Evolutionary conservation across 2,113 vertebrate genomes (phyloP).

Genomic region (Neotragus moschatus): DNA sequence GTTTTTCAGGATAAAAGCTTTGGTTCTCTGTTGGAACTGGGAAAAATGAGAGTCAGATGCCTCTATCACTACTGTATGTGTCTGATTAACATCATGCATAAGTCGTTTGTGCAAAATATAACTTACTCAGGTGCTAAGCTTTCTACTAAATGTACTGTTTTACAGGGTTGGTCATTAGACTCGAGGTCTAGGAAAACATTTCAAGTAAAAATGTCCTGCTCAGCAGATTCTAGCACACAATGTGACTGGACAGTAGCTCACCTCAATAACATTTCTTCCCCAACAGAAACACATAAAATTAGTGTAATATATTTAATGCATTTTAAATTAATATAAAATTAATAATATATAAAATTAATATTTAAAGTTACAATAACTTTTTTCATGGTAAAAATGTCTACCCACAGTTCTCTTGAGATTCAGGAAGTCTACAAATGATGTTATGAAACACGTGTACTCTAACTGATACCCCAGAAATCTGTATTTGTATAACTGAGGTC

Average conservation of each 20-base stretch:
- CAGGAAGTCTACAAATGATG: conserved; percentile 11
- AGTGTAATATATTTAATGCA: not conserved
- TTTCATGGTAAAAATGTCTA: not conserved
- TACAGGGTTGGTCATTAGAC: conserved; percentile 37
- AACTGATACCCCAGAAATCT: not conserved
- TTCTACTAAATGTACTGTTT: not conserved
- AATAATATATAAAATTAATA: not conserved
- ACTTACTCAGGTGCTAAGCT: conserved; percentile 27
- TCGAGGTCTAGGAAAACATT: not conserved
- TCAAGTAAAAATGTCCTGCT: not conserved
- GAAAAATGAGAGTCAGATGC: conserved; percentile 57
- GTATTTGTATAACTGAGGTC: conserved; percentile 20
- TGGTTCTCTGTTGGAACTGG: conserved; percentile 44
- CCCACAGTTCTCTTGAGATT: conserved; percentile 1
- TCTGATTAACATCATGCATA: conserved; percentile 7
- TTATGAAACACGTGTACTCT: conserved; percentile 26
- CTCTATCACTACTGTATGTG: not conserved
- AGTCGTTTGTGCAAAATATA: conserved; percentile 46
- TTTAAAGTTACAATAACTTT: not conserved
- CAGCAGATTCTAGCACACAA: not conserved
- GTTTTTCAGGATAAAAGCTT: conserved; percentile 53
- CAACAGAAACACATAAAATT: not conserved
- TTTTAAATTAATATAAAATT: conserved; percentile 23
- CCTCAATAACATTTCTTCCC: not conserved
- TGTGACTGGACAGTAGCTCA: not conserved